phyloP scores from a whole-genome alignment of 2,113 vertebrate species.

The human (Homo sapiens) region DNA sequence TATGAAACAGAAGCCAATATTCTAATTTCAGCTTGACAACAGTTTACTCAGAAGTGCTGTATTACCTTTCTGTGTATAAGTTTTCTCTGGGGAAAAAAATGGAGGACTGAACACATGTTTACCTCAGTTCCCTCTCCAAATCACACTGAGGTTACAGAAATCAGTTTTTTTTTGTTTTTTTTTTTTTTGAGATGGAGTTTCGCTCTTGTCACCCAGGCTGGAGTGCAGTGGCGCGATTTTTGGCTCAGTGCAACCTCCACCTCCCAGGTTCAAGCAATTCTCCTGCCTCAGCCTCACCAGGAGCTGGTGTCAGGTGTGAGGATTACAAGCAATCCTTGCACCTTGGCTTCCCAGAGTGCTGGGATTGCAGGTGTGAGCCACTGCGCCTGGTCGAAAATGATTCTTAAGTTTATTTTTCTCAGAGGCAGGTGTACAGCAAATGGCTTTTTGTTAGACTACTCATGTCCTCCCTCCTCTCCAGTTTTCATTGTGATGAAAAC shows the following conservation, averaged over 20 bases:
- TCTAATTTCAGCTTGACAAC: neutral
- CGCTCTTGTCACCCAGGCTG: too few species aligned
- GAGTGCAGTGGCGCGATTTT: too few species aligned
- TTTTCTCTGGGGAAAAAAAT: neutral
- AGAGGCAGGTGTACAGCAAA: neutral
- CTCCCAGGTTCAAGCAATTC: too few species aligned
- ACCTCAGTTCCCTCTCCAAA: neutral
- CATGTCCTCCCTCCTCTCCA: neutral
- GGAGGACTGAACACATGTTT: neutral
- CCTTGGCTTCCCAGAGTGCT: too few species aligned
- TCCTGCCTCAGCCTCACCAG: too few species aligned
- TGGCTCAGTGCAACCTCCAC: too few species aligned
- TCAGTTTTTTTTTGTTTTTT: neutral
- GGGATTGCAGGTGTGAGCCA: too few species aligned
- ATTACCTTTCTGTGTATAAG: neutral
- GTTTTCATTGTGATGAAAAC: constrained; percentile 27
- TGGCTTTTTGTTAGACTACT: neutral
- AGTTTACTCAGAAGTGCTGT: neutral
- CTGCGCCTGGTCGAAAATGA: neutral
- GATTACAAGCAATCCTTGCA: too few species aligned
- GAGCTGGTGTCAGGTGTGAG: too few species aligned
- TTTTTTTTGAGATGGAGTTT: too few species aligned
- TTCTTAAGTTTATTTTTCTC: neutral
- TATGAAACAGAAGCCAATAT: neutral
- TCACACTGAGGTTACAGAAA: neutral